These are phyloP conservation scores for Caenorhabditis remanei DNA, from an alignment of 1,140 invertebrate species.

Conservation along the genomic window DNA sequence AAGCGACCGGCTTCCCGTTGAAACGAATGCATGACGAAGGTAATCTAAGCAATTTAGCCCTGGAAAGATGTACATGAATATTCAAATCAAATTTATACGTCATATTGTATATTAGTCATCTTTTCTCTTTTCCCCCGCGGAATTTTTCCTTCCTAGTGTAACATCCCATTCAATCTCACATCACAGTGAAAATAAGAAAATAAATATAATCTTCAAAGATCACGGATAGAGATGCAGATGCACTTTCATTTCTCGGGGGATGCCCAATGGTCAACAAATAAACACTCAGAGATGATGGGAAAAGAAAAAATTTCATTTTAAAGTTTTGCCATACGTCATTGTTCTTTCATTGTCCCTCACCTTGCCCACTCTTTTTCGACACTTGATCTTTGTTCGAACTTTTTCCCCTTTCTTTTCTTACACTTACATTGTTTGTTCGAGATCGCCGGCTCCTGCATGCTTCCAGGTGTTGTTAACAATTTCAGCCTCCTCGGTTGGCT, in stretches of 20 bases:
- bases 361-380: not conserved
- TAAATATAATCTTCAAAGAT: constrained; percentile 34
- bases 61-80: constrained; percentile 7
- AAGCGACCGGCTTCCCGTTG: constrained; percentile 60
- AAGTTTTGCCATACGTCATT: not conserved
- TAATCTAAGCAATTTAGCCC: constrained; percentile 53
- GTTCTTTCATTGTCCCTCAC: not conserved
- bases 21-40: constrained; percentile 60
- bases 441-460: constrained; percentile 62
- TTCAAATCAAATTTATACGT: not conserved
- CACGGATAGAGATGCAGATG: not conserved
- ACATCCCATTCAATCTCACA: not conserved
- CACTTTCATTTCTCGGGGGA: not conserved
- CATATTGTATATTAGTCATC: not conserved
- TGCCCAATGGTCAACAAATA: not conserved
- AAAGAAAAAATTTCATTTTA: not conserved
- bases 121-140: not conserved
- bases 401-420: not conserved
- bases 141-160: not conserved
- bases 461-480: constrained; percentile 64
- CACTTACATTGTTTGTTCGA: constrained; percentile 64
- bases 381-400: constrained; percentile 38
- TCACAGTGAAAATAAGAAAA: not conserved
- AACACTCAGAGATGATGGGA: not conserved
- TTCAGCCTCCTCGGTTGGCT: constrained; percentile 60